These are phyloP conservation scores for Hirundo rustica DNA, from an alignment of 2,797 vertebrate genomes.

Conservation along the genomic window DNA sequence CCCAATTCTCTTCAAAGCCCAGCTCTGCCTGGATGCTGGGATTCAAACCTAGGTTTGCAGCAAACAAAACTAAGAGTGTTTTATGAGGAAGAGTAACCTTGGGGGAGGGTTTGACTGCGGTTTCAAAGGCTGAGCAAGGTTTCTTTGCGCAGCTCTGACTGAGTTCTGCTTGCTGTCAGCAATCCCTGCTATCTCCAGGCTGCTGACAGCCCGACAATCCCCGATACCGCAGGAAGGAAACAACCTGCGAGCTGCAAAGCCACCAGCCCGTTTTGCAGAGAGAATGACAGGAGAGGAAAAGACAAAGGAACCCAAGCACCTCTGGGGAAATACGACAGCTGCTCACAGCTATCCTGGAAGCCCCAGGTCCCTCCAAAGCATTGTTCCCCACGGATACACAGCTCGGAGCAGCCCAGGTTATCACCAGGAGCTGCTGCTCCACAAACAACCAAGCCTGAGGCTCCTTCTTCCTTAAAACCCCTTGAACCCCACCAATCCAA, in stretches of 20 bases:
- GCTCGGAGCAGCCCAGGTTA: not conserved
- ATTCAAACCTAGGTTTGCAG: constrained; percentile 34
- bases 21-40: not conserved
- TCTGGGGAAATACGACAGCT: not conserved
- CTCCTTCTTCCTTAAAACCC: not conserved
- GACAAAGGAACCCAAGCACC: not conserved
- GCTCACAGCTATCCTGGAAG: not conserved
- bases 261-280: not conserved
- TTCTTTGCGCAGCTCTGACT: constrained; percentile 20
- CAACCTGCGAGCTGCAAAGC: constrained; percentile 26
- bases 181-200: constrained; percentile 44
- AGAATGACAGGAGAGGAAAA: not conserved
- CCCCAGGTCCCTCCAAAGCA: not conserved
- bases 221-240: not conserved
- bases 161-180: constrained; percentile 60
- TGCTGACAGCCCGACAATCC: constrained; percentile 56
- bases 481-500: not conserved
- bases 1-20: constrained; percentile 22
- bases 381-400: accelerated
- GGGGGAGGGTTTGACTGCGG: constrained; percentile 35
- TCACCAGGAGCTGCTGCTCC: not conserved
- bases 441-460: not conserved
- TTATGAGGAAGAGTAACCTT: constrained; percentile 32
- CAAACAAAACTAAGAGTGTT: constrained; percentile 1
- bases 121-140: constrained; percentile 64